Base-by-base conservation (phyloP, 2,797 vertebrate genomes). In the Microchirus variegatus region DNA sequence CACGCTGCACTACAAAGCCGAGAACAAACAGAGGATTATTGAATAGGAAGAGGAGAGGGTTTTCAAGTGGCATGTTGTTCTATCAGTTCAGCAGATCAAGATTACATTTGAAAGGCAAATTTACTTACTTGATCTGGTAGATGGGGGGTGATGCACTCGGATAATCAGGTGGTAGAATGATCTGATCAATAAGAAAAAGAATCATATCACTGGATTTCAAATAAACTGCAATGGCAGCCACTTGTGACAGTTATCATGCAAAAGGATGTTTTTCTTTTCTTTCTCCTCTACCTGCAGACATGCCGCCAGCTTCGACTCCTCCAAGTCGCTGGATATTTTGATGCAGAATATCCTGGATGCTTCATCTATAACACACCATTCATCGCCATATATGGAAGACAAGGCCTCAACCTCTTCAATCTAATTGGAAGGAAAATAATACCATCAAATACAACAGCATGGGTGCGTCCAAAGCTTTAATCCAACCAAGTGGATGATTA, bases 311-410 rank as follows among this genome's bases (percentile, higher is more conserved):
- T 94, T 96, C 11, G 93, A 92, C 10, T 90, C 74, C 53, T 94
- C 92, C 59, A 91, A 76, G 53, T 91, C 85, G 16, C 93, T 92
- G 2, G 86, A 93, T 80, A 99, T 94, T 85, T 93, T 95, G 86
- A 99, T 97, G 84, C 96, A 98, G 85, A 98, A 99, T 88, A 97
- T 93, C 84, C 94, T 94, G 53, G 95, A 93, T 14, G 92, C 90
- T 85, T 97, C 96, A 70, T 99, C 95, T 70, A 99, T 92, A 68
- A 95, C 94, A 85, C 96, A 98, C 97, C 97, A 99, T 14, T 99
- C 96, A 15, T 98, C 95, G 1, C 95, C 96, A 38, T 98, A 99
- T 82, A 99, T 99, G 5, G 96, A 95, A 10, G 97, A 95, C 67
- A 99, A 92, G 6, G 96, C 97, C 92, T 98, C 96, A 0, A 98